Evolutionary conservation across 2,797 vertebrate species (phyloP), one percentile per base, ranked within the genome.

Genomic region (Chaetodon trifasciatus): DNA sequence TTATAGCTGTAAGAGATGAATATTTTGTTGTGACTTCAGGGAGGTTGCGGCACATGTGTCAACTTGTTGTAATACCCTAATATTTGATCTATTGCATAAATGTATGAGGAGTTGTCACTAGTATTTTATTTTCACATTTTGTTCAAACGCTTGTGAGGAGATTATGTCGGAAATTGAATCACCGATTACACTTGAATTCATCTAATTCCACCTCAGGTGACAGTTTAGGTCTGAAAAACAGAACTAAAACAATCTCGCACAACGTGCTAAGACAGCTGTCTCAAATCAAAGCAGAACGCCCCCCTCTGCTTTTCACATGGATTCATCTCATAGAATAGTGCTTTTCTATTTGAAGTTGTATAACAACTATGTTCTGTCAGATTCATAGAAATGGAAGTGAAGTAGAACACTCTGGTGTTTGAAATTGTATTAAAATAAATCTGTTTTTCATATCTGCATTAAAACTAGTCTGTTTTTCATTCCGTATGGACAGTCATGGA

Each of bases 71-170:
- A 94, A 94, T 88, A 89, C 81, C 68, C 77, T 89, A 85, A 90
- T 93, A 92, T 92, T 93, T 93, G 88, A 93, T 93, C 91, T 91
- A 24, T 67, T 94, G 91, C 86, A 93, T 93, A 90, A 89, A 93
- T 94, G 91, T 63, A 93, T 93, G 93, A 92, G 91, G 70, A 79
- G 78, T 78, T 90, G 86, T 86, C 90, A 82, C 79, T 3, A 60
- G 71, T 71, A 13, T 89, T 94, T 92, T 92, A 86, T 84, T 90
- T 91, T 84, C 72, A 81, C 78, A 88, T 87, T 91, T 90, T 83
- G 74, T 84, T 91, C 70, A 86, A 91, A 90, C 40, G 46, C 80
- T 87, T 68, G 68, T 79, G 86, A 91, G 73, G 72, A 88, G 91
- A 93, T 93, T 89, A 92, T 77, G 91, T 81, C 40, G 69, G 58